phyloP scores from a whole-genome alignment of 2,113 vertebrate species.

The Abramis brama region DNA sequence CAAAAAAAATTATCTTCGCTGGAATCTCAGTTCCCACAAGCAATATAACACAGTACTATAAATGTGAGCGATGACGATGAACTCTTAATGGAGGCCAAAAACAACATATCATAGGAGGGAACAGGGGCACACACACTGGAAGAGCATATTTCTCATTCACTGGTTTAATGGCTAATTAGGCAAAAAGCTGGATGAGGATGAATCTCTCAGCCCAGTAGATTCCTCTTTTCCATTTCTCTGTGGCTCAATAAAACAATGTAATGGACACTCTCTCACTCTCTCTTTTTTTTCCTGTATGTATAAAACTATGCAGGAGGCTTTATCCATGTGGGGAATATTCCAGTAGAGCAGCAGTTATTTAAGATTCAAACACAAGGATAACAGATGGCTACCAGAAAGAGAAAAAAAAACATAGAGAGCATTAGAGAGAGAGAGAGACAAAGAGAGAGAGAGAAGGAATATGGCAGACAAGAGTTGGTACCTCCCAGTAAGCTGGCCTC shows the following conservation, averaged over 20 bases:
- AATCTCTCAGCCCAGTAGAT: conserved; percentile 14
- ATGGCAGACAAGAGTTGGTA: conserved; percentile 25
- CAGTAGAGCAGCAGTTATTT: conserved; percentile 50
- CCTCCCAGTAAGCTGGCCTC: conserved; percentile 38
- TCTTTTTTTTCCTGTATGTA: not conserved
- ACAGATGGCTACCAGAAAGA: conserved; percentile 55
- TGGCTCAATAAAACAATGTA: conserved; percentile 41
- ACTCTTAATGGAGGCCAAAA: conserved; percentile 38
- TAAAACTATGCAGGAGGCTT: conserved; percentile 23
- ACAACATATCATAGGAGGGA: conserved; percentile 19
- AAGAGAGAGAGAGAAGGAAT: conserved; percentile 15
- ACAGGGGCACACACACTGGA: conserved; percentile 27
- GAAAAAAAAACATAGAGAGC: not conserved
- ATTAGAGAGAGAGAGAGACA: conserved; percentile 8
- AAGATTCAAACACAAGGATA: conserved; percentile 50
- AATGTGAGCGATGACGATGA: conserved; percentile 17
- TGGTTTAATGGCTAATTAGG: conserved; percentile 44
- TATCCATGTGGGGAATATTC: conserved; percentile 46
- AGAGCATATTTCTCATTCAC: conserved; percentile 18
- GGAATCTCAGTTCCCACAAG: conserved; percentile 29
- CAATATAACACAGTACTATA: conserved; percentile 21
- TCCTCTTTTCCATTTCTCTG: conserved; percentile 36
- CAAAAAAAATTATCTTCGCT: not conserved
- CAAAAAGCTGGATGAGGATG: conserved; percentile 37
- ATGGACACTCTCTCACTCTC: conserved; percentile 22